Percentiles rank a stretch among this genome's conserved stretches.
phyloP scores from a whole-genome alignment of 2,797 vertebrate genomes.

The Manis javanica region DNA sequence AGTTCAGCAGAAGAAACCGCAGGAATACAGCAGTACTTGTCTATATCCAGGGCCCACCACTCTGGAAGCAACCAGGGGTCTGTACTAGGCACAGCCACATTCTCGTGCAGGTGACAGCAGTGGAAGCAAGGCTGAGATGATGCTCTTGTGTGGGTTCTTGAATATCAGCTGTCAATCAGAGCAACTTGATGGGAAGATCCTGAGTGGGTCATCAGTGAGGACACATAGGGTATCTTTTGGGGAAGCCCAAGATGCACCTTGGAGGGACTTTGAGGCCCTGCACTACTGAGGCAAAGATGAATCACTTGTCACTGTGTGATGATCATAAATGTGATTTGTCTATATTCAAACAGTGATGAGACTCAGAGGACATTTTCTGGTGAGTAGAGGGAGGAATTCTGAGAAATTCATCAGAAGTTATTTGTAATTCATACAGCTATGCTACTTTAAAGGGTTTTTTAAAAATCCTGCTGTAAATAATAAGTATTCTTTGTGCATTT shows the following conservation, averaged over 20 bases:
- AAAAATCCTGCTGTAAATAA: neutral
- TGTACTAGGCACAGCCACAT: neutral
- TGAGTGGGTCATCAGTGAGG: neutral
- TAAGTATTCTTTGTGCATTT: conserved; percentile 36
- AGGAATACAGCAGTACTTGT: neutral
- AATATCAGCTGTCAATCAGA: neutral
- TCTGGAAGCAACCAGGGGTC: neutral
- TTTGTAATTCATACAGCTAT: conserved; percentile 32
- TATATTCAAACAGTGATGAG: neutral
- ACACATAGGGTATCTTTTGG: neutral
- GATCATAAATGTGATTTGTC: neutral
- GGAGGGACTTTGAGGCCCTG: neutral
- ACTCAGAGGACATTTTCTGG: neutral
- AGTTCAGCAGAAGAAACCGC: neutral
- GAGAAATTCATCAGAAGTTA: conserved; percentile 16
- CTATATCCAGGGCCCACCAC: neutral
- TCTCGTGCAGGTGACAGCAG: neutral
- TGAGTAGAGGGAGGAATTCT: neutral
- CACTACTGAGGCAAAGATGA: neutral
- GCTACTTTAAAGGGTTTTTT: conserved; percentile 24
- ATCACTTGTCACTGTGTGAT: neutral
- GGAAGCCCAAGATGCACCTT: neutral
- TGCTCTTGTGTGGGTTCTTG: neutral
- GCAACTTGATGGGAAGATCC: neutral
- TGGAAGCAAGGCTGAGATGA: neutral